Base-by-base conservation (phyloP, 2,797 vertebrate species). In the Danio jaintianensis region DNA sequence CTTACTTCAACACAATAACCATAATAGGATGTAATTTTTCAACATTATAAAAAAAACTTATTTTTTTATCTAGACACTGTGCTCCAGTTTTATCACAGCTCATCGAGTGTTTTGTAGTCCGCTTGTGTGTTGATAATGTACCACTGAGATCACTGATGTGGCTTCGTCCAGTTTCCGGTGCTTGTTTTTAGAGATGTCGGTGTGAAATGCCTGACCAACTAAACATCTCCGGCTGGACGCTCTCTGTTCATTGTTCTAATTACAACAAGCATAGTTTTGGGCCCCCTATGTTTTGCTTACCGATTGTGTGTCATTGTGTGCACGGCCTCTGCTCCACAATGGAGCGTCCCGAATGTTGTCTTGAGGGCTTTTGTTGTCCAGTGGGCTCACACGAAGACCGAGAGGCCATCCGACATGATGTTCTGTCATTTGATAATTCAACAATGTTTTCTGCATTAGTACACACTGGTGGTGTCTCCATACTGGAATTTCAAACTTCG, bases 61-160 rank as follows among this genome's bases (percentile, higher is more conserved):
- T 55, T 56, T 43, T 72, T 55, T 56, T 4, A 42, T 58, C 12
- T 56, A 48, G 42, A 78, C 48, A 52, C 48, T 68, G 52, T 58
- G 52, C 11, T 18, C 47, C 55, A 6, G 15, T 81, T 82, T 40
- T n/a, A 84, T 83, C 75, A 74, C 67, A 69, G 85, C 66, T 84
- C 52, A 90, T 87, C 86, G 82, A 85, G 86, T 61, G 58, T 83
- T 87, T 78, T 62, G 71, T 83, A 68, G 56, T 68, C 74, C 52
- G 84, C 88, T 89, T 91, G 89, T 89, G 85, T 91, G 90, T 92
- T 92, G 91, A 83, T 50, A 92, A 70, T 91, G 79, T 59, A 79
- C 86, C 75, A 67, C 48, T 78, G 82, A 88, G 88, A 85, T 82
- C 15, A 77, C 80, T 79, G 20, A 78, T 84, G 53, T 75, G 69